Evolutionary conservation across 2,888 invertebrate genomes (phyloP), one percentile per base, ranked within the genome.

Genomic region (Anagyrus pseudococci): DNA sequence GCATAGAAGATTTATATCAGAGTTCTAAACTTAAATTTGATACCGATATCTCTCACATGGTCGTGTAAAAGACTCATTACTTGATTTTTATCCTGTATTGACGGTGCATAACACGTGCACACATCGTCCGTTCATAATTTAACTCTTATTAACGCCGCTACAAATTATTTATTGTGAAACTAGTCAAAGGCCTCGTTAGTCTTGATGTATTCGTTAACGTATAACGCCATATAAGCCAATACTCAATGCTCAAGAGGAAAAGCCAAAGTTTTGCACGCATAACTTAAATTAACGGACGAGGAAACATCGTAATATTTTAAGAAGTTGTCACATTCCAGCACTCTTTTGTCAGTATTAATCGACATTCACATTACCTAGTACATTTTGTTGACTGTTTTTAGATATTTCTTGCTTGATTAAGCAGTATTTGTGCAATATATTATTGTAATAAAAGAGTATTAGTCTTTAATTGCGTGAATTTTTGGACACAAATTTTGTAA

Each of bases 1-100:
- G 76, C 26, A 72, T 80, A 53, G 80, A 80, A 64, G 79, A 80
- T 68, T 69, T 77, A 20, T 78, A 74, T 63, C 75, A 75, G 57
- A 78, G 74, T 70, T 67, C 77, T 29, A 78, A 76, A 73, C 64
- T 75, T 49, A 79, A 79, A 73, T 77, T 77, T 59, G 68, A 72
- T 48, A 76, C 78, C 7, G 77, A 79, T 47, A 72, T 65, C 48
- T 75, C 77, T 2, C 77, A 77, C 56, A 71, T 78, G 64, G 70
- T 77, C 47, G 74, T 77, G 72, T 79, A 70, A 75, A 72, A n/a
- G 29, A 60, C 44, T 64, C 59, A 46, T 41, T 52, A 53, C 50
- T 47, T 8, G 40, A 25, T 60, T 22, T 29, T 25, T 44, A 1
- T 55, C 33, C 20, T 29, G 20, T 2, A 43, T 2, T 8, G 8